A percentile compares a stretch with the other conserved stretches of the same genome.
These are phyloP conservation scores for Phyto melanocephala DNA, from an alignment of 2,888 invertebrate genomes.

Conservation along the genomic window DNA sequence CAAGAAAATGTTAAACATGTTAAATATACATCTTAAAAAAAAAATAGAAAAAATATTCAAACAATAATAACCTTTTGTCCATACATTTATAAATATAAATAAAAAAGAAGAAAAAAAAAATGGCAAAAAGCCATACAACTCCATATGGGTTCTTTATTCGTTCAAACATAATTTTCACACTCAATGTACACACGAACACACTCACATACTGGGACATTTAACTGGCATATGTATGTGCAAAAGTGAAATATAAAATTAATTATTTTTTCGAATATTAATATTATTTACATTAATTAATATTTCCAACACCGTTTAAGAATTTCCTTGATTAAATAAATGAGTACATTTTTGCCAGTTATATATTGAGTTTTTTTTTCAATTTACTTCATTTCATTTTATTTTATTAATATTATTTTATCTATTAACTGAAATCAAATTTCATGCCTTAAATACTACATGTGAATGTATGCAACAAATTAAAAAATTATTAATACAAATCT, in stretches of 20 bases:
- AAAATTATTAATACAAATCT: neutral
- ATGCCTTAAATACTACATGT: slow-evolving; percentile 25
- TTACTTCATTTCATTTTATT: neutral
- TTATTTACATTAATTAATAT: slow-evolving; percentile 25
- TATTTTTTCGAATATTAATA: neutral
- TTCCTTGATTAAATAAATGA: slow-evolving; percentile 38
- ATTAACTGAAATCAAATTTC: slow-evolving; percentile 40
- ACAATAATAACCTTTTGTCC: slow-evolving; percentile 1
- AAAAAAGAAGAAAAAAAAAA: neutral
- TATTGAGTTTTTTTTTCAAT: too few species aligned
- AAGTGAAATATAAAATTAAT: neutral
- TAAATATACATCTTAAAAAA: neutral
- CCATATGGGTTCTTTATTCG: slow-evolving; percentile 3
- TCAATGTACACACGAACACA: too few species aligned
- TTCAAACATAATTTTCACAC: neutral
- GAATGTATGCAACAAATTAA: slow-evolving; percentile 12
- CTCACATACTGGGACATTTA: too few species aligned
- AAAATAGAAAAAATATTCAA: too few species aligned
- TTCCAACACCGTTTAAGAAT: slow-evolving; percentile 38
- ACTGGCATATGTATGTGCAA: neutral
- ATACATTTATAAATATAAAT: neutral
- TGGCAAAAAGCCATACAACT: neutral
- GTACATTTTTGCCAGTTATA: slow-evolving; percentile 9
- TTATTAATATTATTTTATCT: slow-evolving; percentile 45
- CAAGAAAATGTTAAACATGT: slow-evolving; percentile 36